Evolutionary conservation across 2,888 invertebrate species (phyloP).

Genomic region (Ganaspis brasiliensis): DNA sequence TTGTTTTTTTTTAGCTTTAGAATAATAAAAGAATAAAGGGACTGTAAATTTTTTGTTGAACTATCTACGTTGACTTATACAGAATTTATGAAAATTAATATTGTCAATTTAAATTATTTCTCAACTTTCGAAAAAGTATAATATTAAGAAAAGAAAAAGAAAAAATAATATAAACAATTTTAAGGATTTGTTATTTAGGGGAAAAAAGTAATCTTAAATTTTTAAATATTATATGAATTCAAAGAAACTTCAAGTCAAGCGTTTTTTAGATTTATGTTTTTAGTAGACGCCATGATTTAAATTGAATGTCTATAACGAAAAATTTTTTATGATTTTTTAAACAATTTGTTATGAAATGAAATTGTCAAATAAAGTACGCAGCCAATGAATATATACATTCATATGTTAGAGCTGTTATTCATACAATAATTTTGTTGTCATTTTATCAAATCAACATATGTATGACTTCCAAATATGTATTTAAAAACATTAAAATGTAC

Average conservation of each 20-base stretch:
- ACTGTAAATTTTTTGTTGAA: constrained; percentile 8
- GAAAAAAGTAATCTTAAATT: no score
- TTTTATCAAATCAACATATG: constrained; percentile 14
- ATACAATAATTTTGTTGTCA: not conserved
- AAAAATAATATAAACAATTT: no score
- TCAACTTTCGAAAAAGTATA: not conserved
- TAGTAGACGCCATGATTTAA: no score
- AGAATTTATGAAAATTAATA: constrained; percentile 17
- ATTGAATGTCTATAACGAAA: no score
- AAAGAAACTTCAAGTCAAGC: no score
- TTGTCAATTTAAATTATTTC: not conserved
- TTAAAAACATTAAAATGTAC: constrained; percentile 27
- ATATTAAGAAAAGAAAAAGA: no score
- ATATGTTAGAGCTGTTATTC: not conserved
- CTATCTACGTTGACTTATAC: not conserved
- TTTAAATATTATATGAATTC: no score
- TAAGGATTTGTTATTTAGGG: no score
- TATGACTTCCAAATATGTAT: constrained; percentile 19
- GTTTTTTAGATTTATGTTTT: no score
- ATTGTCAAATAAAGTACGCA: not conserved
- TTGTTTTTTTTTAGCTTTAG: not conserved
- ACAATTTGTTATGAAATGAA: no score
- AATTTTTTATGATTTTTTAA: no score
- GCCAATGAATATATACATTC: constrained; percentile 1
- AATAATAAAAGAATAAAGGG: not conserved